Base-by-base conservation (phyloP, 2,113 vertebrate species). In the Accipiter virgatus region DNA sequence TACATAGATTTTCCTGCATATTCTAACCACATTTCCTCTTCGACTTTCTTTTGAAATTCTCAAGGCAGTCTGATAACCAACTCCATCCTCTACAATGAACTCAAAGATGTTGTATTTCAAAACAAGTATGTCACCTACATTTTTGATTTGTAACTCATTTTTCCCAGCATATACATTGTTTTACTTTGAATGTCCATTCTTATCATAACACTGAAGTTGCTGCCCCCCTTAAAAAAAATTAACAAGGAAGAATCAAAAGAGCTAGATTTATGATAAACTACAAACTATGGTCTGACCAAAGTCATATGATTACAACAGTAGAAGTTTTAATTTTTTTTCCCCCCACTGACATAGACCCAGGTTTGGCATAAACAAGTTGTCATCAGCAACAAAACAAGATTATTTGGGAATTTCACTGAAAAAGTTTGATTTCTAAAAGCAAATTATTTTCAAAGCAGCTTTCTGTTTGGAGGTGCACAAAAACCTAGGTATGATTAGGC, bases 1-100 rank as follows among this genome's bases (percentile, higher is more conserved):
- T 81, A 68, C 65, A 26, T 32, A 91, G 86, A 71, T 89, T 95
- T 91, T 52, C 92, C 92, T 91, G 84, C 70, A 62, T 22, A 34
- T 77, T 82, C 81, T 83, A 62, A 79, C 74, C 91, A 93, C 91
- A 88, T 94, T 95, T 97, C 91, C 95, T 95, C 83, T 72, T 72
- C n/a, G 52, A 6, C 40, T 95, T 92, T 89, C 86, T 79, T 87
- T 55, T 55, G 70, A 93, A 94, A 93, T 83, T 86, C 66, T 66
- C 58, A 26, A 70, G 67, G 45, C 84, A 89, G 45, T 31, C 84
- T 66, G 73, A 91, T 56, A 88, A 90, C 26, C 52, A 81, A 55
- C 56, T 81, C 73, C 36, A 89, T 9, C 53, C 93, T 86, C 68
- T 81, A 53, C 58, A 83, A 26, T 13, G 21, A 81, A 43, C 59